Evolutionary conservation across 2,888 invertebrate species (phyloP).

Genomic region (Volucella inflata): DNA sequence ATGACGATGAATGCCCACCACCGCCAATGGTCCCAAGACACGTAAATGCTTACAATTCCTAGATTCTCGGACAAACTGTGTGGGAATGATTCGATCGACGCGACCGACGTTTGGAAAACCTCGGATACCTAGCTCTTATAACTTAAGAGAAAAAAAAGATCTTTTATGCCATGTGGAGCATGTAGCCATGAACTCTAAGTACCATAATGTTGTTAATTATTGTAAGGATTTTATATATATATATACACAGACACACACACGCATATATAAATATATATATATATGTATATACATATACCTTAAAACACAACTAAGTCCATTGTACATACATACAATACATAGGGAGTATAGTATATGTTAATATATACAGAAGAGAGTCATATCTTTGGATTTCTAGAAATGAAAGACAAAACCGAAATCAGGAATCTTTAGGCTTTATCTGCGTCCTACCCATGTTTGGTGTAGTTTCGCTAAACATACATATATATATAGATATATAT

Average conservation of each 20-base stretch:
- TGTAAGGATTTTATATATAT: constrained; percentile 66
- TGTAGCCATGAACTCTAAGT: constrained; percentile 71
- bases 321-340: constrained; percentile 26
- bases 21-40: constrained; percentile 64
- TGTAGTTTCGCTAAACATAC: constrained; percentile 54
- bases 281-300: neutral
- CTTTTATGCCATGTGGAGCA: constrained; percentile 73
- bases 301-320: constrained; percentile 11
- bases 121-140: constrained; percentile 47
- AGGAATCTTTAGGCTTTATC: constrained; percentile 75
- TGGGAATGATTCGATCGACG: constrained; percentile 16
- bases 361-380: constrained; percentile 62
- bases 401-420: constrained; percentile 74
- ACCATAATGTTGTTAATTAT: constrained; percentile 63
- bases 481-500: constrained; percentile 32
- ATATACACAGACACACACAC: constrained; percentile 55
- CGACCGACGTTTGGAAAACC: constrained; percentile 6
- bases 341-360: no score
- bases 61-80: constrained; percentile 44
- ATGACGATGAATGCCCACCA: constrained; percentile 76
- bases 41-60: constrained; percentile 67
- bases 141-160: constrained; percentile 51
- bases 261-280: neutral
- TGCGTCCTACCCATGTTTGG: constrained; percentile 51
- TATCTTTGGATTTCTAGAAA: constrained; percentile 75